phyloP scores from a whole-genome alignment of 1,140 invertebrate species.

The Brachionus calyciflorus region DNA sequence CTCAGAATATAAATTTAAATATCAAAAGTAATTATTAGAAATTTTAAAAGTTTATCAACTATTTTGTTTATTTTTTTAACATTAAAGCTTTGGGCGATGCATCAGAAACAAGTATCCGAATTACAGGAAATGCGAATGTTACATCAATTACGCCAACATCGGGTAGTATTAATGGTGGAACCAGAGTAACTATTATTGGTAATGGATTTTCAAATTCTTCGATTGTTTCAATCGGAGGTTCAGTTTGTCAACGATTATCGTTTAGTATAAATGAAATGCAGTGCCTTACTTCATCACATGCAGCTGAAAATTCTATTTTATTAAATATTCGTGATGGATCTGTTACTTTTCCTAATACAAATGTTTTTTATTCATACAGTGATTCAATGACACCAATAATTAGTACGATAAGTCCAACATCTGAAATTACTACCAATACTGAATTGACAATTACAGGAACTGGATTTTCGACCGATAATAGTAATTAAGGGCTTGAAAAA shows the following conservation, averaged over 20 bases:
- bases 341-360: neutral
- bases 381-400: constrained; percentile 50
- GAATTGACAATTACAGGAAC: constrained; percentile 7
- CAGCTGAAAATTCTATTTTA: neutral
- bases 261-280: neutral
- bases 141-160: neutral
- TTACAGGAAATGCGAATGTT: neutral
- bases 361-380: constrained; percentile 50
- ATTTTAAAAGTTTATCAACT: too few species aligned
- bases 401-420: constrained; percentile 48
- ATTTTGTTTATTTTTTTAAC: neutral
- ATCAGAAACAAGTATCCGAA: neutral
- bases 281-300: neutral
- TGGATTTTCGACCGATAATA: constrained; percentile 11
- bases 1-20: neutral
- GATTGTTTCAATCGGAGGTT: neutral
- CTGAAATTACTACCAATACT: neutral
- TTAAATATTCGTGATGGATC: neutral
- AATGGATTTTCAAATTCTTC: constrained; percentile 50
- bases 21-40: neutral
- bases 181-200: constrained; percentile 51
- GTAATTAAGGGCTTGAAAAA: neutral
- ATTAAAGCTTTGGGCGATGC: neutral
- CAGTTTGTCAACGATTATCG: neutral
- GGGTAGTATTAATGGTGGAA: constrained; percentile 51